Base-by-base conservation (phyloP, 1,140 invertebrate species). In the Drosophila melanica region DNA sequence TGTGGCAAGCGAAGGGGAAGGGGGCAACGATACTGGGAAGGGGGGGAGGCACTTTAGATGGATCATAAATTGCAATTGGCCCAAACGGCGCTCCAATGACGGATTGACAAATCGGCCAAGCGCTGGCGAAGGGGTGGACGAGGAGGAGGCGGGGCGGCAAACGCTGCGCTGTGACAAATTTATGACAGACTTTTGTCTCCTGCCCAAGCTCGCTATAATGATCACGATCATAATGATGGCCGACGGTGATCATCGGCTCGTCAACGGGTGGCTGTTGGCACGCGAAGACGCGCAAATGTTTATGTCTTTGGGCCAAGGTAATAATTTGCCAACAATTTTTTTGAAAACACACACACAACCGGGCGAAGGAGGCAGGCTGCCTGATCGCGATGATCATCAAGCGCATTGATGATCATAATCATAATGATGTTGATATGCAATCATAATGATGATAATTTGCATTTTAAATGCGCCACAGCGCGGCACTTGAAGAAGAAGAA, bases 361-460 rank as follows among this genome's bases (percentile, higher is more conserved):
- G 7, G 33, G 7, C 39, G 47, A 64, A 58, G 37, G 39, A 62
- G 48, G 41, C 33, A 59, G 55, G 39, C 20, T 23, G 20, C 27
- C 27, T 57, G 50, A 54, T 4, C 7, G 37, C n/a, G 16, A 64
- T 79, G 57, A 75, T 60, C 41, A 55, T 75, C 41, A 69, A 45
- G 47, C 50, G 45, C 51, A 47, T 79, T 79, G 69, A 51, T 68
- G 63, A 55, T 71, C 50, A 59, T 67, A 33, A 54, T 67, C 27
- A 63, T 63, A 33, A 54, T 63, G 58, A 75, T 69, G 71, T 75
- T 78, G 79, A 84, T 79, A 72, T 81, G 62, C 81, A 68, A 85
- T 85, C 76, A 89, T 87, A 82, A 87, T 87, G 82, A 87, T 79
- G 84, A 87, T 87, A 84, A 87, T 87, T 89, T 89, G 84, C 85